A percentile compares a stretch with the other conserved stretches of the same genome.
Conservation (phyloP, 2,113 vertebrate species). For the Strix aluco region DNA sequence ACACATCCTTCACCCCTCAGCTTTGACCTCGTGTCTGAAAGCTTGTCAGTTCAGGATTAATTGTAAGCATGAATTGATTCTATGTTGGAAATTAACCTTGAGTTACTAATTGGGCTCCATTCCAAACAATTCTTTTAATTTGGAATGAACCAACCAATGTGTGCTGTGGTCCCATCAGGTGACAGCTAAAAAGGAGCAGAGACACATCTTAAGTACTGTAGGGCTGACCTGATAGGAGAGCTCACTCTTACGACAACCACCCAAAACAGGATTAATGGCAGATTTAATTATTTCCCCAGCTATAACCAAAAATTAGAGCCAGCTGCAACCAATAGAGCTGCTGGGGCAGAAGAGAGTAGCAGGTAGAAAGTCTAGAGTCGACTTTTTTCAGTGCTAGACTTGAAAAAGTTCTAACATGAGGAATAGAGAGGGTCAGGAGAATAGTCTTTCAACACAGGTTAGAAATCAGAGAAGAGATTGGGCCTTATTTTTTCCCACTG, state of each 20-base stretch:
- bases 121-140: background rate
- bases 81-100: conserved; percentile 3
- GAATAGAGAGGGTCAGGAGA: background rate
- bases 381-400: background rate
- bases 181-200: background rate
- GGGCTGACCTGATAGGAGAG: background rate
- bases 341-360: background rate
- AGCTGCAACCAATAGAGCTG: background rate
- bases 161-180: background rate
- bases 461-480: background rate
- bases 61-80: background rate
- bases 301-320: background rate
- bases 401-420: background rate
- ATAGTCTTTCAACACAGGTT: background rate
- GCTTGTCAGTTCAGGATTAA: background rate
- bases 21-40: background rate
- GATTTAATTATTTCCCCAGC: background rate
- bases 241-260: background rate
- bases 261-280: background rate
- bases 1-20: background rate
- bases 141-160: background rate
- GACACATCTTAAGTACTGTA: background rate
- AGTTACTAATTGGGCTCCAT: background rate
- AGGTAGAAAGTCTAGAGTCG: background rate
- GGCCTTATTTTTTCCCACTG: background rate